Base-by-base conservation (phyloP, 2,113 vertebrate genomes). In the Tinamus guttatus region DNA sequence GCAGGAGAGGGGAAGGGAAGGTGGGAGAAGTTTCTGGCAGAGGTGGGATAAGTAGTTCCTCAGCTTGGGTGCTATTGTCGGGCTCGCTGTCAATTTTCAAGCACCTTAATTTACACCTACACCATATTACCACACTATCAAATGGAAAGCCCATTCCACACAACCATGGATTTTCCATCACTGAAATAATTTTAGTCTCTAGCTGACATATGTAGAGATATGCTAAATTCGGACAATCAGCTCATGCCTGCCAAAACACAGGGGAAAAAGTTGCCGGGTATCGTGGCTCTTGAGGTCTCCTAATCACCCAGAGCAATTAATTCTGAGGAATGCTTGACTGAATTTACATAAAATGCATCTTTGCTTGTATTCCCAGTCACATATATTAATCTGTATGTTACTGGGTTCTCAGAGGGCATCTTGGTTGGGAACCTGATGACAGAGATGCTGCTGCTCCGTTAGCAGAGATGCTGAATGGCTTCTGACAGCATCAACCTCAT, bases 1-100 rank as follows among this genome's bases (percentile, higher is more conserved):
- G 1, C 9, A 64, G 27, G 43, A 76, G 20, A 17, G 3, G 2
- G 5, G 20, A 27, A 43, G 73, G 47, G 41, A 22, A 79, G 69
- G 70, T 28, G 52, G 32, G 43, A n/a, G 21, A 71, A 14, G 9
- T 71, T 88, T 86, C 38, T 92, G 73, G 51, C 43, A 81, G 40
- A 10, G 74, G 36, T 41, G 22, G 19, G 58, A 30, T 5, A 81
- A 40, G 40, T 20, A 69, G 30, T 73, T 85, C 56, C 41, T 87
- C 58, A 64, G 4, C 22, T 43, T 47, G 17, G 28, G 32, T 64
- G 58, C 64, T 30, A 70, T 24, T 90, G 36, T 49, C 54, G 14
- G 38, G 41, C 73, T 93, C 51, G 45, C 45, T 83, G 60, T 65
- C 76, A 60, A 5, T 71, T 92, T 81, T 86, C 56, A 81, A 54